Percentiles rank a stretch among this genome's conserved stretches.
phyloP scores from a whole-genome alignment of 2,888 invertebrate species.

The Sepiola atlantica region DNA sequence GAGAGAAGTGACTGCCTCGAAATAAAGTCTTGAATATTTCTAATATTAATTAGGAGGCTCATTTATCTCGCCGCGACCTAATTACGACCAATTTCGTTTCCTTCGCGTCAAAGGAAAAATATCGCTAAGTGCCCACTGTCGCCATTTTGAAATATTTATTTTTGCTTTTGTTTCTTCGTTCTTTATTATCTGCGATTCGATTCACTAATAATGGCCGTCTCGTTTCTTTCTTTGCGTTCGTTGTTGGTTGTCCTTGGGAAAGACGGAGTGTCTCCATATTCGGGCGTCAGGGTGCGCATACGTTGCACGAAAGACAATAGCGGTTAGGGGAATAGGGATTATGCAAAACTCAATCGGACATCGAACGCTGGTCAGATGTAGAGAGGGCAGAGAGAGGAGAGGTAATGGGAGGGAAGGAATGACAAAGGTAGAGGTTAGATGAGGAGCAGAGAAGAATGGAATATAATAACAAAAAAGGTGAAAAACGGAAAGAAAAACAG shows the following conservation, averaged over 20 bases:
- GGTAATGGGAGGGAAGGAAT: no score
- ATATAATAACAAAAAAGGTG: no score
- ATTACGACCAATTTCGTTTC: neutral
- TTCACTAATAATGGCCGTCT: no score
- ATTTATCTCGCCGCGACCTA: neutral
- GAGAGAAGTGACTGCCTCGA: neutral
- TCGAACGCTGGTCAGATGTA: neutral
- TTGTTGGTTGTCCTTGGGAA: no score
- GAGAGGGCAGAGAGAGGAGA: neutral
- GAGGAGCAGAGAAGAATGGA: no score
- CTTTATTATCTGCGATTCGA: no score
- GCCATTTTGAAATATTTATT: neutral
- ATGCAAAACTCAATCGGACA: neutral
- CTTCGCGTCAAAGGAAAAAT: neutral
- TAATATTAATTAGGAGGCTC: conserved; percentile 22
- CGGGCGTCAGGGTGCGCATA: no score
- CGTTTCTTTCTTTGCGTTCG: no score
- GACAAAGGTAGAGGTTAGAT: no score
- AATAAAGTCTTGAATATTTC: neutral
- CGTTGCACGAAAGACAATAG: neutral
- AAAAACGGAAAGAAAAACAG: no score
- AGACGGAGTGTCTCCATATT: no score
- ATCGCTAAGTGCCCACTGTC: conserved; percentile 1
- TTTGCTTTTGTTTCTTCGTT: neutral
- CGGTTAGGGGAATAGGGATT: neutral